Conservation (phyloP, 2,113 vertebrate species). For the Lutjanus erythropterus region DNA sequence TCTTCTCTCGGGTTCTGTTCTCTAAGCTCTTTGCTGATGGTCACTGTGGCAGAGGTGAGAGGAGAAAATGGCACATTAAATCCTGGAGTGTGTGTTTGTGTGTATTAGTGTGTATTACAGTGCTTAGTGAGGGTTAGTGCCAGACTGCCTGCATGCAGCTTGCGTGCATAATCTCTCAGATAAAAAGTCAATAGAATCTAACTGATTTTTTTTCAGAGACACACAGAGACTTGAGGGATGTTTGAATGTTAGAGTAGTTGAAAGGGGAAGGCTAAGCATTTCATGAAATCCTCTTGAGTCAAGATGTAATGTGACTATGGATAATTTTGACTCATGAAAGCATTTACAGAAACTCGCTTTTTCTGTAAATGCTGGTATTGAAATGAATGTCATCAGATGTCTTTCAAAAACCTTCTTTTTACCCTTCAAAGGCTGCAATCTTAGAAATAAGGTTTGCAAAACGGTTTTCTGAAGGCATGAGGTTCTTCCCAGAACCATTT, state of each 20-base stretch:
- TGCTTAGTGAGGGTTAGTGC: constrained; percentile 18
- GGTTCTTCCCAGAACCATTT: too few relatives aligned
- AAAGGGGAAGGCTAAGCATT: constrained; percentile 36
- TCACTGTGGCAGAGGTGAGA: constrained; percentile 39
- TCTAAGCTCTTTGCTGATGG: constrained; percentile 32
- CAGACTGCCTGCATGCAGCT: constrained; percentile 47
- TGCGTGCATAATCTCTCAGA: constrained; percentile 33
- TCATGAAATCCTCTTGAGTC: constrained; percentile 46
- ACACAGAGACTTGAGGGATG: constrained; percentile 37
- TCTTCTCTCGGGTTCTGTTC: constrained; percentile 10
- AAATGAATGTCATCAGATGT: constrained; percentile 40
- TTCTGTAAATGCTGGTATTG: constrained; percentile 23
- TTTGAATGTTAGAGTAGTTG: constrained; percentile 43
- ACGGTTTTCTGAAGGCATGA: too few relatives aligned
- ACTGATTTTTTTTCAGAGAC: constrained; percentile 62
- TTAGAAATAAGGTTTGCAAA: too few relatives aligned
- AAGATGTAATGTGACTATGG: constrained; percentile 22
- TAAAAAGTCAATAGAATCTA: constrained; percentile 52
- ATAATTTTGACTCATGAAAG: constrained; percentile 46
- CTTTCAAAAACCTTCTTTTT: constrained; percentile 16
- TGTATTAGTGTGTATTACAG: constrained; percentile 20
- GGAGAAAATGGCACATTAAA: constrained; percentile 43
- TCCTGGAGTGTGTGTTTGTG: constrained; percentile 17
- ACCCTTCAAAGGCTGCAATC: constrained; percentile 15
- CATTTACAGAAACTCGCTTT: constrained; percentile 12